phyloP scores from a whole-genome alignment of 2,797 vertebrate genomes.

The Silurus aristotelis region DNA sequence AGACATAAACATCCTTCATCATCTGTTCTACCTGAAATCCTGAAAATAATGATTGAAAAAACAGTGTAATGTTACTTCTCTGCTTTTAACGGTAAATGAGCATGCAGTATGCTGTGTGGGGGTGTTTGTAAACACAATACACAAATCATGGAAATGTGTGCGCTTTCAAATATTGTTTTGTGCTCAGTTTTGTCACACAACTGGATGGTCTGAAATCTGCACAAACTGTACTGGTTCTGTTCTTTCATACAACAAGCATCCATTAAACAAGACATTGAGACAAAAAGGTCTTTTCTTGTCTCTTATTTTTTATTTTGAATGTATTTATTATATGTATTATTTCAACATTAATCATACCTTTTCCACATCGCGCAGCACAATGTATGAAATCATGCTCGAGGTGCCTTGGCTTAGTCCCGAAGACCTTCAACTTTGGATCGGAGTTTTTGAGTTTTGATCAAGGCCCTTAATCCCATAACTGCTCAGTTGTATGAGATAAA shows the following conservation, averaged over 20 bases:
- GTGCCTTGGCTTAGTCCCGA: too few relatives aligned
- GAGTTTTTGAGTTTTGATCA: too few relatives aligned
- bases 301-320: neutral
- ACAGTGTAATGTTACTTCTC: neutral
- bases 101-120: conserved; percentile 2
- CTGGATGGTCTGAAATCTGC: neutral
- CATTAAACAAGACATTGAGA: conserved; percentile 1
- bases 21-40: neutral
- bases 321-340: too few relatives aligned
- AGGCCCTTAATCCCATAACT: too few relatives aligned
- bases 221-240: neutral
- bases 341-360: too few relatives aligned
- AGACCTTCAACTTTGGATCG: too few relatives aligned
- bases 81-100: neutral
- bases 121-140: neutral
- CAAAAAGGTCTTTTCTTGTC: neutral
- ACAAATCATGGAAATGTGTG: neutral
- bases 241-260: conserved; percentile 9
- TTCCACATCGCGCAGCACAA: too few relatives aligned
- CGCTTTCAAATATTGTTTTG: conserved; percentile 3
- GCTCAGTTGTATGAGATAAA: too few relatives aligned
- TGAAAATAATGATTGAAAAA: neutral
- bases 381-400: too few relatives aligned
- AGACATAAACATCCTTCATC: too few relatives aligned
- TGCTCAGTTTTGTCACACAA: neutral